A percentile compares a stretch with the other conserved stretches of the same genome.
Conservation (phyloP, 2,113 vertebrate species). For the Strix aluco region DNA sequence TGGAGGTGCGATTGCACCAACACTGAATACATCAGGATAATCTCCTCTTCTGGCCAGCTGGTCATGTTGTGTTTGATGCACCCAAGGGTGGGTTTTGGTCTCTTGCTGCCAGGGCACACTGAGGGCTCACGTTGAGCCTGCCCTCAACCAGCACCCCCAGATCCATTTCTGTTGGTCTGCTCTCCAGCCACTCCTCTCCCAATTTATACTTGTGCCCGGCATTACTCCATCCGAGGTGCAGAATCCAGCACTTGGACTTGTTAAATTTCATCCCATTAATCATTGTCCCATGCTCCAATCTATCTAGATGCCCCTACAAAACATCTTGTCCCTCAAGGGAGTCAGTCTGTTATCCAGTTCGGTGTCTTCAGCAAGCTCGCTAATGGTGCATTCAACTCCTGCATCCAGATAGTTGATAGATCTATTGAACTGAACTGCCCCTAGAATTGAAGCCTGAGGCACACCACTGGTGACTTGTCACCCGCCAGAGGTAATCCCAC, state of each 20-base stretch:
- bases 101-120: neutral
- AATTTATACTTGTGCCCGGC: neutral
- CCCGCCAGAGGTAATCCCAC: neutral
- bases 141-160: no score
- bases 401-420: neutral
- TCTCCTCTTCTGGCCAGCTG: neutral
- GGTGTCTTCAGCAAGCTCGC: neutral
- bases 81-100: neutral
- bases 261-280: neutral
- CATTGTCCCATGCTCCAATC: no score
- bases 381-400: neutral
- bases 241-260: neutral
- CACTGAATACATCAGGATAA: neutral
- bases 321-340: neutral
- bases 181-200: neutral
- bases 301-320: neutral
- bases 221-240: neutral
- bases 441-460: neutral
- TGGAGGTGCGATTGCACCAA: no score
- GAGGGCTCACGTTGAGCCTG: neutral
- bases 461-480: neutral
- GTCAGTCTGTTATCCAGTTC: neutral
- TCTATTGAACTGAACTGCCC: neutral
- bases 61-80: neutral
- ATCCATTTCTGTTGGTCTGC: neutral